Evolutionary conservation across 1,140 invertebrate genomes (phyloP).

Genomic region (Danaus plexippus): DNA sequence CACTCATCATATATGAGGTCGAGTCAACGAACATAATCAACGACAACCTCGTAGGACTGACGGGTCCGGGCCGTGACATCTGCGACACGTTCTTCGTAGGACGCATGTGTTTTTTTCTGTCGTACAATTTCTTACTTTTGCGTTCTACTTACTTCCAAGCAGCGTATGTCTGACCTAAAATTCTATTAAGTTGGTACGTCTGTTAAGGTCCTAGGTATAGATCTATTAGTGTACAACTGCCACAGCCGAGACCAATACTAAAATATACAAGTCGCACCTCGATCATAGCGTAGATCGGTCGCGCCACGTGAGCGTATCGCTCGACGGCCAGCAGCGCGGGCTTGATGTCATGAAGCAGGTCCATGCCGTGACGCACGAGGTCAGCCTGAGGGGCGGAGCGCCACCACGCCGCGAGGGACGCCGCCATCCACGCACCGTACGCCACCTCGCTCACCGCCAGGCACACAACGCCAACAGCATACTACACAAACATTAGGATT

Average conservation of each 20-base stretch:
- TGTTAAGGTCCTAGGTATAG: too few relatives aligned
- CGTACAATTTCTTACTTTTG: too few relatives aligned
- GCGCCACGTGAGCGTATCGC: conserved; percentile 46
- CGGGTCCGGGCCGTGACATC: too few relatives aligned
- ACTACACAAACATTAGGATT: conserved; percentile 24
- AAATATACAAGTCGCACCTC: conserved; percentile 30
- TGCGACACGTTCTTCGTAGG: too few relatives aligned
- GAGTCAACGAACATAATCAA: too few relatives aligned
- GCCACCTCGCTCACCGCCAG: conserved; percentile 50
- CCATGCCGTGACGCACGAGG: conserved; percentile 52
- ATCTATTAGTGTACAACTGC: too few relatives aligned
- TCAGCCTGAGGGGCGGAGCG: conserved; percentile 48
- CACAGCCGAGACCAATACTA: neutral
- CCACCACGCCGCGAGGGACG: conserved; percentile 57
- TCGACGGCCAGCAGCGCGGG: conserved; percentile 56
- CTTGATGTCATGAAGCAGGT: conserved; percentile 62
- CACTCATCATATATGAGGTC: too few relatives aligned
- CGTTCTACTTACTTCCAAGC: too few relatives aligned
- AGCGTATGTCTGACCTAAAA: too few relatives aligned
- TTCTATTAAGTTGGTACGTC: too few relatives aligned
- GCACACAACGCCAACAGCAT: conserved; percentile 44
- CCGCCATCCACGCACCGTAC: conserved; percentile 62
- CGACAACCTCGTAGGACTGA: too few relatives aligned
- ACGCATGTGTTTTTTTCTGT: too few relatives aligned
- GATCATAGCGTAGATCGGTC: conserved; percentile 56